Evolutionary conservation across 2,888 invertebrate genomes (phyloP).

Genomic region (Melanchra persicariae): DNA sequence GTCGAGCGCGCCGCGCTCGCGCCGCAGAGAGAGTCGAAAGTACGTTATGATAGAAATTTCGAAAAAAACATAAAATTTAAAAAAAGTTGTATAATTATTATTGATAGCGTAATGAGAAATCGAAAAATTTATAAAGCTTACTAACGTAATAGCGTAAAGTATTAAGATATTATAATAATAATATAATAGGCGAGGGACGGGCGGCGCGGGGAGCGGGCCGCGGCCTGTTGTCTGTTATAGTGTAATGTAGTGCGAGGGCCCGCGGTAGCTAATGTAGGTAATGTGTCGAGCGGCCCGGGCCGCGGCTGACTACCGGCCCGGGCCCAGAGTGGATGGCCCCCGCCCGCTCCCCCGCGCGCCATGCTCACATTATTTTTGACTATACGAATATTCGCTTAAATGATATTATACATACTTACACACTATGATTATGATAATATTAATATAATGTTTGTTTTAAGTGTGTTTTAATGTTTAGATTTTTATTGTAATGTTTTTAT

Average conservation of each 20-base stretch:
- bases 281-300: conserved; percentile 61
- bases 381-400: conserved; percentile 91
- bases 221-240: conserved; percentile 77
- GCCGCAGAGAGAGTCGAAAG: conserved; percentile 89
- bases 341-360: conserved; percentile 84
- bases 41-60: conserved; percentile 90
- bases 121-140: conserved; percentile 91
- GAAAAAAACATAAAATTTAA: conserved; percentile 90
- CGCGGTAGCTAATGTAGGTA: conserved; percentile 56
- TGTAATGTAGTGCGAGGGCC: conserved; percentile 58
- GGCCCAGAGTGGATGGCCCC: conserved; percentile 67
- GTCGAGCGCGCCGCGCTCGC: conserved; percentile 88
- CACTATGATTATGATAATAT: conserved; percentile 90
- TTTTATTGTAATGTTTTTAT: conserved; percentile 91
- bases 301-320: conserved; percentile 50
- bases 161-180: conserved; percentile 89
- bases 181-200: conserved; percentile 85
- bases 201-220: conserved; percentile 84
- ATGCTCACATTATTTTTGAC: conserved; percentile 90
- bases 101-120: conserved; percentile 90
- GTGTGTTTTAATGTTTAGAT: conserved; percentile 91
- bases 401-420: conserved; percentile 90
- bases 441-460: conserved; percentile 91
- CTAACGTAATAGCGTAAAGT: conserved; percentile 91
- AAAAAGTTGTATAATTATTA: conserved; percentile 91